Evolutionary conservation across 1,140 invertebrate genomes (phyloP), one percentile per base, ranked within the genome.

Genomic region (Steinernema khuongi): DNA sequence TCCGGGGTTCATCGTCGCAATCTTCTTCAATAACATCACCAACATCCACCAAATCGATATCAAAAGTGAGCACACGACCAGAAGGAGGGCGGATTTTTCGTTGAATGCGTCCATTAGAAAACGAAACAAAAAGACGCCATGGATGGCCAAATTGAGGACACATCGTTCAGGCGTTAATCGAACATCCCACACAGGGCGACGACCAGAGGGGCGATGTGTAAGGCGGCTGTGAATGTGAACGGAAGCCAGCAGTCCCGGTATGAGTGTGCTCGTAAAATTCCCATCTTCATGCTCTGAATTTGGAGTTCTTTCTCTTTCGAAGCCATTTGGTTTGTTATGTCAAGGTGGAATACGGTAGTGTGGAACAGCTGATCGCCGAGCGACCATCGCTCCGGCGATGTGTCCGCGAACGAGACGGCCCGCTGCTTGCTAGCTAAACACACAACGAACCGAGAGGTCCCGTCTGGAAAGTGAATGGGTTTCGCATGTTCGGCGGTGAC

Each of bases 271-370:
- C 50, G 50, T 60, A 60, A 60, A 60, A 22, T 60, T 60, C 50
- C 50, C 50, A 60, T 60, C 7, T 60, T 60, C 50, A 60, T 60
- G 36, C 36, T 7, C 36, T n/a, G n/a, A 41, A n/a, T 41, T 41
- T 7, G n/a, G n/a, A 7, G 7, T 41, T 41, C n/a, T 41, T 41
- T 41, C 36, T n/a, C n/a, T 41, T 41, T 41, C 36, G 7, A 41
- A 11, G 7, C n/a, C 7, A 41, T 41, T n/a, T n/a, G n/a, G 7
- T 41, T 41, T 41, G 36, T n/a, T 7, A n/a, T 41, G 7, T 7
- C 36, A 11, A 7, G 36, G 7, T 7, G n/a, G 36, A n/a, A 7
- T 41, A 41, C 36, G 36, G 36, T 41, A 41, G n/a, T n/a, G 36
- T n/a, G 7, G 36, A 41, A n/a, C 36, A 41, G 36, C 36, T 41